Evolutionary conservation across 2,888 invertebrate species (phyloP), one percentile per base, ranked within the genome.

Genomic region (Cheilosia vulpina): DNA sequence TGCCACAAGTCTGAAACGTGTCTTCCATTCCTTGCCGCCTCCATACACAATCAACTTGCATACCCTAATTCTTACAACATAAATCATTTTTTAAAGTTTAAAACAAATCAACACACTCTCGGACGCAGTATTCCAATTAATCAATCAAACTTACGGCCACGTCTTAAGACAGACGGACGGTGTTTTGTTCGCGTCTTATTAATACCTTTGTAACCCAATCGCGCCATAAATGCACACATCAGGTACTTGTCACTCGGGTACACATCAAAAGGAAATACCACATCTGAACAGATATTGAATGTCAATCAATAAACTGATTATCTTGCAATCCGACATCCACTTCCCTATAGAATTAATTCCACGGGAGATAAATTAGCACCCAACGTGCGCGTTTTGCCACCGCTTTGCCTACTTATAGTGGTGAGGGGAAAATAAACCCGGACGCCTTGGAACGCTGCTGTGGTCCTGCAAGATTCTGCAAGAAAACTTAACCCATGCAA

Each of bases 301-400:
- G 75, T 69, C 79, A 75, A 71, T 79, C 84, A 66, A 65, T 79
- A 73, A 79, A 79, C 79, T 69, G 72, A 84, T 79, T 76, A 55
- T 58, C 65, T 75, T 19, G 73, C 58, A 76, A 73, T 65, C 53
- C 45, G 62, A 76, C 65, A 60, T 47, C 31, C 24, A 55, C 34
- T 19, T 50, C 72, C 45, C n/a, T 52, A 52, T 66, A 34, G 45
- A 21, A 53, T 38, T 47, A 53, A 47, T 47, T 45, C 47, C 34
- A 45, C 34, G 13, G n/a, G 13, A 58, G 43, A 53, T 66, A 60
- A 57, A 75, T 80, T 21, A 73, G 17, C 47, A 53, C 53, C 41
- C 34, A 47, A 34, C 38, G 19, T 58, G 62, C 13, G 47, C 21
- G 50, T 21, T 45, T 62, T 50, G 19, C 27, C 57, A 57, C 4